Conservation (phyloP, 2,888 invertebrate species). For the Diarsia rubi region DNA sequence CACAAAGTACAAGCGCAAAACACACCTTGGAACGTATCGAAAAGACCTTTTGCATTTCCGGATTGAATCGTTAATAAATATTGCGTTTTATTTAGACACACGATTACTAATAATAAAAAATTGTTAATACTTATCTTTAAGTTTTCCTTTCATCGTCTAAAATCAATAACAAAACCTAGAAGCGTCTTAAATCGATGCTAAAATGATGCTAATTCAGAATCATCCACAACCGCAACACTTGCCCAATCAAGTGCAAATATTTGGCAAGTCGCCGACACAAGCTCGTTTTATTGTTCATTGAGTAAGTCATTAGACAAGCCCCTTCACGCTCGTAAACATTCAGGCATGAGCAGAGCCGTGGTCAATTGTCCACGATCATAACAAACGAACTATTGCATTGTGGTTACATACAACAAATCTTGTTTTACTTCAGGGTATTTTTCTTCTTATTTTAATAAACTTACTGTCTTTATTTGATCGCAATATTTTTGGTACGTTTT, state of each 20-base stretch:
- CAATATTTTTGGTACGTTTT: background rate
- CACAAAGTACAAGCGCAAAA: background rate
- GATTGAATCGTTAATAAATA: background rate
- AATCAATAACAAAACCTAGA: slow-evolving; percentile 24
- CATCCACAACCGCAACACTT: slow-evolving; percentile 36
- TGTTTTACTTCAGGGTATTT: slow-evolving; percentile 1
- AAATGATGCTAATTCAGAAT: slow-evolving; percentile 30
- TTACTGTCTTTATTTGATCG: background rate
- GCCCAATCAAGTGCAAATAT: slow-evolving; percentile 39
- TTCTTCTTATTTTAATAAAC: background rate
- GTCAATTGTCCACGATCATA: slow-evolving; percentile 38
- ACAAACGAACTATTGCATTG: slow-evolving; percentile 22
- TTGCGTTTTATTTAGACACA: background rate
- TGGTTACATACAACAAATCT: slow-evolving; percentile 4
- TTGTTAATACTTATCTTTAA: slow-evolving; percentile 4
- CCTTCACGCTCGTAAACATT: slow-evolving; percentile 45
- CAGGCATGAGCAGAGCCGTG: slow-evolving; percentile 35
- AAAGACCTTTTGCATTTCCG: background rate
- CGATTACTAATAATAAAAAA: no score
- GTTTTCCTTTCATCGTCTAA: slow-evolving; percentile 23
- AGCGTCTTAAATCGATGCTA: slow-evolving; percentile 4
- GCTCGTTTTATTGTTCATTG: slow-evolving; percentile 54
- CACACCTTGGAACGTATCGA: background rate
- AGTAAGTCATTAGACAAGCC: slow-evolving; percentile 45
- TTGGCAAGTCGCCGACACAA: slow-evolving; percentile 27